These are phyloP conservation scores for Calcarius ornatus DNA, from an alignment of 2,113 vertebrate genomes.

Conservation along the genomic window DNA sequence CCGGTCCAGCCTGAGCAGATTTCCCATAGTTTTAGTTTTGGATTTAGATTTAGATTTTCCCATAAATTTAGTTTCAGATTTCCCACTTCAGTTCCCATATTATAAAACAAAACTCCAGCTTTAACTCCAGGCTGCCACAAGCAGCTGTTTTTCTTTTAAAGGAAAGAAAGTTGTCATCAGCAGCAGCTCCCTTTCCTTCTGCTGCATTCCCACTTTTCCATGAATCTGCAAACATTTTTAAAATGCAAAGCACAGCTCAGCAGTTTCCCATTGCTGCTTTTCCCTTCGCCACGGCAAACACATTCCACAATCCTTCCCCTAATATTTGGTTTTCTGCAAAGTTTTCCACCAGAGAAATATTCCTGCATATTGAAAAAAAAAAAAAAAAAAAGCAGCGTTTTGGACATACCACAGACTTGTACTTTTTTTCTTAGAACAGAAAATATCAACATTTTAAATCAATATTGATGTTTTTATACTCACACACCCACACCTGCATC, in stretches of 20 bases:
- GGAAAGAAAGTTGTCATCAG: background rate
- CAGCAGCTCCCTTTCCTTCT: background rate
- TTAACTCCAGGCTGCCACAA: background rate
- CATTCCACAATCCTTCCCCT: constrained; percentile 17
- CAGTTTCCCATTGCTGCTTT: background rate
- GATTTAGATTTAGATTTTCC: too few species aligned
- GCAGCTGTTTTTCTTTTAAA: background rate
- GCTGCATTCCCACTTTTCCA: background rate
- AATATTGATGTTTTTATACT: background rate
- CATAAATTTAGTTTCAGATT: background rate
- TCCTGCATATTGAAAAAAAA: background rate
- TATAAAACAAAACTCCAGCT: background rate
- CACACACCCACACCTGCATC: background rate
- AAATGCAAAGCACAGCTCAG: background rate
- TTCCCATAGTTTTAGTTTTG: background rate
- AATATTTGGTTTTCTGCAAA: constrained; percentile 42
- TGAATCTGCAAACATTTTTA: background rate
- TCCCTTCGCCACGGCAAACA: constrained; percentile 12
- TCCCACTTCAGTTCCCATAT: accelerated
- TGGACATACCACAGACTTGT: background rate
- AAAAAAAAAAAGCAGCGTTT: background rate
- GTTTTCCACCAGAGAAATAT: constrained; percentile 42
- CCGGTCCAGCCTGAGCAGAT: background rate
- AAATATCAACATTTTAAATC: background rate
- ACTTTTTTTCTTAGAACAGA: background rate